These are phyloP conservation scores for Syngnathus floridae DNA, from an alignment of 2,113 vertebrate genomes.

Conservation along the genomic window DNA sequence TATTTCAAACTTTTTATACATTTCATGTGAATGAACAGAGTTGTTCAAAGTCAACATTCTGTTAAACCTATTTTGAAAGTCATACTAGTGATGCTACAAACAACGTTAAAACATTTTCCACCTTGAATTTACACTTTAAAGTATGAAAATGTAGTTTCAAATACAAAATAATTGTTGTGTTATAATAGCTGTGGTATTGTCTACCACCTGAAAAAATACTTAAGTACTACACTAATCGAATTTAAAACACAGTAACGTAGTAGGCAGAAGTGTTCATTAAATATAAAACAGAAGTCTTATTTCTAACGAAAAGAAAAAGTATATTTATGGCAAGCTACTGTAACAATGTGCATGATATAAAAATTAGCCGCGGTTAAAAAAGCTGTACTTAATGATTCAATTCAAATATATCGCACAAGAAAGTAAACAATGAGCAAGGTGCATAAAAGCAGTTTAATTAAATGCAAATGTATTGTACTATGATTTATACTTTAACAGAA, in stretches of 20 bases:
- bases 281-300: too few relatives aligned
- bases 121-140: not conserved
- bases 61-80: not conserved
- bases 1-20: not conserved
- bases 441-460: too few relatives aligned
- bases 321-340: not conserved
- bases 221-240: not conserved
- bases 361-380: not conserved
- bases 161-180: not conserved
- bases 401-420: not conserved
- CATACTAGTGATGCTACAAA: not conserved
- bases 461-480: too few relatives aligned
- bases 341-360: not conserved
- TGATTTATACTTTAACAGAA: too few relatives aligned
- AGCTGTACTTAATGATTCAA: too few relatives aligned
- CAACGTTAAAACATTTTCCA: not conserved
- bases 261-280: not conserved
- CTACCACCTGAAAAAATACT: not conserved
- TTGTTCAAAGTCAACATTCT: not conserved
- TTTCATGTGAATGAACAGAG: not conserved
- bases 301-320: too few relatives aligned
- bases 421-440: too few relatives aligned
- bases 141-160: not conserved
- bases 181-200: not conserved
- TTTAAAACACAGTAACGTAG: not conserved